phyloP scores from a whole-genome alignment of 2,888 invertebrate species.

The Stratiomys singularior region DNA sequence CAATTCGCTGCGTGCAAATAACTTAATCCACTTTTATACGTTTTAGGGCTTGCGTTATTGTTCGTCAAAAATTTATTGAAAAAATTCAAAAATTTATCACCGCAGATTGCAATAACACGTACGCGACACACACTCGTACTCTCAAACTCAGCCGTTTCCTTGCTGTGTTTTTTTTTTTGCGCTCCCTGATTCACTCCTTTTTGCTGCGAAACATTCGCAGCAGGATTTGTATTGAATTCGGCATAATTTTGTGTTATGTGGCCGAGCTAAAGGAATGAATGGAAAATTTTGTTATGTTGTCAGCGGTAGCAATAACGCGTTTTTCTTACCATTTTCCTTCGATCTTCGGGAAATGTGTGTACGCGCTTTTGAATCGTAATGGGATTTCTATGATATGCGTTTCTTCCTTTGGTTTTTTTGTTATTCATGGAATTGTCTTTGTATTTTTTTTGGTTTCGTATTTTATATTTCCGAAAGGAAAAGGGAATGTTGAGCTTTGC shows the following conservation, averaged over 20 bases:
- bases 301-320: conserved; percentile 15
- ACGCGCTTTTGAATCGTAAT: conserved; percentile 32
- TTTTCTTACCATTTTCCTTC: background rate
- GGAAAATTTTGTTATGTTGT: background rate
- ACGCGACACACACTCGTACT: conserved; percentile 11
- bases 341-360: too few species aligned
- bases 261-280: background rate
- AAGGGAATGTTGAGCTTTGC: too few species aligned
- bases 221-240: background rate
- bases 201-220: background rate
- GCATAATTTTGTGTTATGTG: background rate
- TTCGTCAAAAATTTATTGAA: conserved; percentile 47
- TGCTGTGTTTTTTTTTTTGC: background rate
- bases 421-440: conserved; percentile 41
- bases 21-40: conserved; percentile 43
- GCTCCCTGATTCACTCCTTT: background rate
- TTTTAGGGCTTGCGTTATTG: conserved; percentile 35
- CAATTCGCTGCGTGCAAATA: conserved; percentile 45
- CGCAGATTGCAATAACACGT: conserved; percentile 42
- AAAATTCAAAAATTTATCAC: conserved; percentile 44
- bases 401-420: too few species aligned
- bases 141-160: background rate
- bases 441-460: too few species aligned
- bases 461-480: background rate
- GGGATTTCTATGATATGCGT: conserved; percentile 39